phyloP scores from a whole-genome alignment of 2,888 invertebrate species.

The Keiferia lycopersicella region DNA sequence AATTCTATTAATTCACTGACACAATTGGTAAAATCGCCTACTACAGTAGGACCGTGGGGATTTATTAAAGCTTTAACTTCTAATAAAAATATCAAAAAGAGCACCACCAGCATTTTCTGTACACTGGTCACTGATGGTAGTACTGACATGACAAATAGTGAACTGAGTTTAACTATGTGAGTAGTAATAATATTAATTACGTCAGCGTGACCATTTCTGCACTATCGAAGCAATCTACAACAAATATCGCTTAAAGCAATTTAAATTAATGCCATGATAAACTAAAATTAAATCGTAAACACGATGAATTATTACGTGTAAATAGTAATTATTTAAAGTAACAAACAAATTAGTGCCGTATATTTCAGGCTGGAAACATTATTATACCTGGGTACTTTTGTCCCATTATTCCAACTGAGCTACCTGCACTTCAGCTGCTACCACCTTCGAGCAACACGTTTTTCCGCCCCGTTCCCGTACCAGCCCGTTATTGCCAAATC shows the following conservation, averaged over 20 bases:
- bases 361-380: too few relatives aligned
- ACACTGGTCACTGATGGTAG: neutral
- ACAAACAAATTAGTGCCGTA: too few relatives aligned
- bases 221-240: neutral
- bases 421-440: too few relatives aligned
- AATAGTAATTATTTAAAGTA: too few relatives aligned
- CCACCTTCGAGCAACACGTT: too few relatives aligned
- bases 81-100: slow-evolving; percentile 12
- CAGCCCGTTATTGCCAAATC: too few relatives aligned
- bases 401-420: too few relatives aligned
- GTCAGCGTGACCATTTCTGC: neutral
- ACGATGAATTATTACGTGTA: too few relatives aligned
- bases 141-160: neutral
- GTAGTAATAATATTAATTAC: neutral
- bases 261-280: neutral
- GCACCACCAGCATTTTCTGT: slow-evolving; percentile 16
- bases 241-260: neutral
- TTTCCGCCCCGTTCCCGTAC: too few relatives aligned
- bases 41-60: slow-evolving; percentile 55
- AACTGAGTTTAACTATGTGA: neutral
- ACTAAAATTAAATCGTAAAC: neutral
- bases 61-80: slow-evolving; percentile 43
- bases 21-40: slow-evolving; percentile 55
- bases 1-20: slow-evolving; percentile 48
- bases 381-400: too few relatives aligned